Evolutionary conservation across 2,797 vertebrate species (phyloP), one percentile per base, ranked within the genome.

Genomic region (Helostoma temminkii): DNA sequence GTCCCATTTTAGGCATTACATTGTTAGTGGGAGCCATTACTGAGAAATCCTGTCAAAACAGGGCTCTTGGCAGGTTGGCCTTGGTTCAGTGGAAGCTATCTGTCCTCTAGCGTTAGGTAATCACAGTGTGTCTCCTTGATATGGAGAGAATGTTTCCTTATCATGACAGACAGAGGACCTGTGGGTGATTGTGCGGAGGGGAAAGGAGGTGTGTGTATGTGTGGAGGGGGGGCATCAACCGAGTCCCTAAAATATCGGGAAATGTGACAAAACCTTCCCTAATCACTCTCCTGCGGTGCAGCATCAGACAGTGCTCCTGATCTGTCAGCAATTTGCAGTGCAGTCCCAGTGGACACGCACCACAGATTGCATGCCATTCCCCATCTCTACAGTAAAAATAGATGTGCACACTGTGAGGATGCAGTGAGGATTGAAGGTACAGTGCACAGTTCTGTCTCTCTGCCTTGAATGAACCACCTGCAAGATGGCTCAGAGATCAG

Each of bases 271-370:
- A 82, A 71, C 52, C 59, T 60, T 62, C 41, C 34, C 24, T 75
- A 66, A 84, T 86, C 77, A 41, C 62, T 76, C 74, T 74, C 67
- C 60, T 43, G 71, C 30, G 39, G 81, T 30, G 72, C 76, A 11
- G 75, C 56, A 37, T 52, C 50, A 50, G 39, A 68, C 34, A 18
- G 47, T 5, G 7, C 67, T 80, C 71, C 72, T 76, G 71, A 82
- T 89, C 70, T 30, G 78, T 84, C 82, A 79, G 78, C 83, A 64
- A 39, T 77, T 57, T 78, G 24, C 50, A 14, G 25, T 67, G 61
- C 10, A 0, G 59, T 62, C 68, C 50, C 69, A 25, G 59, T 24
- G 62, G 64, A 80, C 32, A 16, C 22, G 45, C 46, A 26, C 8
- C 24, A 18, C 42, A 57, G 22, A 66, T 39, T 66, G 24, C 32